Base-by-base conservation (phyloP, 2,113 vertebrate genomes). In the Megaceryle torquata region DNA sequence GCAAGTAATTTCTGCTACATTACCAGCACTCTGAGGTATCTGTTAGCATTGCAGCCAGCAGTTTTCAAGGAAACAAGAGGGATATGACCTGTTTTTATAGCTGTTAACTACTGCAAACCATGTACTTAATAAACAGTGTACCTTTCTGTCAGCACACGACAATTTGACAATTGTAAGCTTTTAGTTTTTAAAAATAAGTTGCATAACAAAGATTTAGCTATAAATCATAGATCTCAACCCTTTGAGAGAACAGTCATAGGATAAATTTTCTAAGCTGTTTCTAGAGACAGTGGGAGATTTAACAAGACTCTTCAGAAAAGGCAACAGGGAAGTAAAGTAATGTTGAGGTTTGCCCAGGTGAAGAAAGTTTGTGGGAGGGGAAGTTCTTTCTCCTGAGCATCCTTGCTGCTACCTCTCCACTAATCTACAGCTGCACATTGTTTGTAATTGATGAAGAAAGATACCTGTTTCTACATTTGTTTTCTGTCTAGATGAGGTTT, bases 1-100 rank as follows among this genome's bases (percentile, higher is more conserved):
- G 88, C 91, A 96, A 97, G 91, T 95, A 59, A 82, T 83, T 95
- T 97, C 94, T 88, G 28, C 41, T 76, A 13, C n/a, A 10, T 22
- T 61, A 24, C 70, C 50, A 54, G 54, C 28, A 21, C 50, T 22
- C 63, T 50, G 5, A 59, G 50, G 5, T 51, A 65, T 5, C 70
- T 82, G 43, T 71, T 48, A 65, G 48, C 81, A 78, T 20, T 59
- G 69, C 46, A 88, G 61, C 26, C 51, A 78, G 64, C 39, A 51
- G 41, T 53, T 79, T 79, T 63, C 39, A 64, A 61, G 59, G 79
- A n/a, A 78, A 18, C 26, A 25, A 33, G 39, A 91, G 63, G 16
- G 37, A 63, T 63, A 15, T 29, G 82, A 86, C 46, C 56, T 80
- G 25, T 4, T 95, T 95, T 92, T 75, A 2, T 5, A 54, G 65